Conservation (phyloP, 2,797 vertebrate genomes). For the Channa striata region DNA sequence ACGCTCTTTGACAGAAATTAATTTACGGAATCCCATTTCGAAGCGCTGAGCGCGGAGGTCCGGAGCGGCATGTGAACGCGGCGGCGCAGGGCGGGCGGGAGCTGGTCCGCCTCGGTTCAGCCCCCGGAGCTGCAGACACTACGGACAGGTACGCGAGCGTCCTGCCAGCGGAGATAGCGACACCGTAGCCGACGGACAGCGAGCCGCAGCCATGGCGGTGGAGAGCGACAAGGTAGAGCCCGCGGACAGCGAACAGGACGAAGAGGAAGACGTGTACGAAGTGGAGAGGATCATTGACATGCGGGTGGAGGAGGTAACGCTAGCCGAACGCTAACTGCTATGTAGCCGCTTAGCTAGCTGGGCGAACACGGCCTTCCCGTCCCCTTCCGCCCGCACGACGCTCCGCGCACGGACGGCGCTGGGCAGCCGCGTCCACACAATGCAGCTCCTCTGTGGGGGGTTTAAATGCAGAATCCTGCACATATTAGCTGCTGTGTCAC, state of each 20-base stretch:
- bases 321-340: conserved; percentile 49
- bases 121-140: conserved; percentile 35
- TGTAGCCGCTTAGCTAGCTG: conserved; percentile 49
- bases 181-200: not conserved
- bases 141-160: conserved; percentile 38
- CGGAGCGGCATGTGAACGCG: conserved; percentile 36
- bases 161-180: conserved; percentile 7
- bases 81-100: conserved; percentile 44
- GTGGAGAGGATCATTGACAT: conserved; percentile 97
- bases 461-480: not conserved
- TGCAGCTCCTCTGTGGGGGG: not conserved
- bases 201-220: conserved; percentile 57
- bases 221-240: conserved; percentile 76
- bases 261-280: conserved; percentile 92
- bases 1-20: accelerated
- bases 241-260: conserved; percentile 88
- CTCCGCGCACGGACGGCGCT: conserved; percentile 6
- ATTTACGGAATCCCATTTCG: too few relatives aligned
- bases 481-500: accelerated
- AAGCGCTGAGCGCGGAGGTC: not conserved
- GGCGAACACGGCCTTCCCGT: conserved; percentile 55
- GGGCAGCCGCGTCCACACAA: not conserved
- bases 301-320: conserved; percentile 89
- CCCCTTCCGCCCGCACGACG: conserved; percentile 33
- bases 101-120: conserved; percentile 15